Base-by-base conservation (phyloP, 2,888 invertebrate genomes). In the Chironomus tentans region DNA sequence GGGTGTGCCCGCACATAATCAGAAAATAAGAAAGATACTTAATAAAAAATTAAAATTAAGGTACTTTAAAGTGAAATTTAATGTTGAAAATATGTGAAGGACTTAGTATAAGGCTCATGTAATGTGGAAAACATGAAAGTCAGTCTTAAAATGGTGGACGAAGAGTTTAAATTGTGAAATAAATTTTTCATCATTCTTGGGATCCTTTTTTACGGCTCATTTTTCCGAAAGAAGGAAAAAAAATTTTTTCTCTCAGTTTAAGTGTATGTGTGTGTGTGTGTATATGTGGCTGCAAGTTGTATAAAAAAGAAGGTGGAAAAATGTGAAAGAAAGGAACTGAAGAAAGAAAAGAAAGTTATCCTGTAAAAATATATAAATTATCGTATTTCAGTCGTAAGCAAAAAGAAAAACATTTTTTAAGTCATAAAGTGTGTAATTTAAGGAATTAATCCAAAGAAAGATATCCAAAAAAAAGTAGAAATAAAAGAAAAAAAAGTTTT, bases 1-100 rank as follows among this genome's bases (percentile, higher is more conserved):
- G 74, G 74, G 74, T 74, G 74, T 74, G 74, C 74, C 74, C 68
- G 65, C 46, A 74, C 22, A 28, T 22, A 74, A 62, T 73, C 73
- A 46, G 62, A 62, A 73, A 73, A 74, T 12, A 68, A 47, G 12
- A 12, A 48, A 47, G 38, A 22, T 48, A 38, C 48, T 21, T 65
- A 68, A 18, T 68, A 48, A 68, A 47, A 74, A 68, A 12, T 24
- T 22, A 24, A 68, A 68, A 22, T 61, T 72, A 24, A 65, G 24
- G 2, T 7, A 24, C 5, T 62, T 74, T 24, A 68, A 15, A 22
- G 61, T 28, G 15, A 38, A 18, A 15, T 46, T 13, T 56, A 18
- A 22, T 22, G 10, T 15, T 28, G 18, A 71, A 71, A 71, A 28
- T 61, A 71, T 71, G 71, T 71, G 15, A 61, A 48, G n/a, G 6